Percentiles rank a stretch among this genome's conserved stretches.
Evolutionary conservation across 2,113 vertebrate genomes (phyloP).

Genomic region (Nothocercus nigrocapillus): DNA sequence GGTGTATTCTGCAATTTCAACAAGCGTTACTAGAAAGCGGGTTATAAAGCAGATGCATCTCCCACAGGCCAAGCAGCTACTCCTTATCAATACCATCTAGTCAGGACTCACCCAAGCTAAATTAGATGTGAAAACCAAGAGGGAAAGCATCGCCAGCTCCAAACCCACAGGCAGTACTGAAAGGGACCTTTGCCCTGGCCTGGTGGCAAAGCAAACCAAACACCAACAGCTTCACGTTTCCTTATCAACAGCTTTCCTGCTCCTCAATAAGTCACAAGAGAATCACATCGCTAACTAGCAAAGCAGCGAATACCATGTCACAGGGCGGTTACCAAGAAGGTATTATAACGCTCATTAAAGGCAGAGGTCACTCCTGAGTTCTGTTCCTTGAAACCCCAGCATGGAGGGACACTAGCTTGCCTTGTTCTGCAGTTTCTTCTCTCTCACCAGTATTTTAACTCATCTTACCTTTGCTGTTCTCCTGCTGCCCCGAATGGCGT

Average conservation of each 20-base stretch:
- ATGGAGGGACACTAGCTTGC: rapidly evolving
- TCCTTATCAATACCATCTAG: neutral
- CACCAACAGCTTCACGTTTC: neutral
- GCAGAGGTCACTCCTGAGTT: neutral
- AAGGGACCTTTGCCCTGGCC: neutral
- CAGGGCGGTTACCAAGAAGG: neutral
- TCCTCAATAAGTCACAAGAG: neutral
- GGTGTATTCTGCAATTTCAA: neutral
- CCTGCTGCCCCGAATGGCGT: neutral
- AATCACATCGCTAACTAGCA: neutral
- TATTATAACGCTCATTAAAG: neutral
- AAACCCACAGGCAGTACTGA: neutral
- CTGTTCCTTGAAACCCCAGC: neutral
- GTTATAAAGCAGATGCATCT: neutral
- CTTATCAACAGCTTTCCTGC: neutral
- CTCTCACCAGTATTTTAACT: neutral
- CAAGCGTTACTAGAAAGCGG: neutral
- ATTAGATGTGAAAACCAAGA: neutral
- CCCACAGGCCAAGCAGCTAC: neutral
- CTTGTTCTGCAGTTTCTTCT: neutral
- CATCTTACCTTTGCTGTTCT: neutral
- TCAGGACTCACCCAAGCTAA: neutral
- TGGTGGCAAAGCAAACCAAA: neutral
- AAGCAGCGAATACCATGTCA: neutral
- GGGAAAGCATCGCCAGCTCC: neutral